Percentiles rank a stretch among this genome's conserved stretches.
Evolutionary conservation across 2,797 vertebrate genomes (phyloP).

Genomic region (Coregonus sp.): DNA sequence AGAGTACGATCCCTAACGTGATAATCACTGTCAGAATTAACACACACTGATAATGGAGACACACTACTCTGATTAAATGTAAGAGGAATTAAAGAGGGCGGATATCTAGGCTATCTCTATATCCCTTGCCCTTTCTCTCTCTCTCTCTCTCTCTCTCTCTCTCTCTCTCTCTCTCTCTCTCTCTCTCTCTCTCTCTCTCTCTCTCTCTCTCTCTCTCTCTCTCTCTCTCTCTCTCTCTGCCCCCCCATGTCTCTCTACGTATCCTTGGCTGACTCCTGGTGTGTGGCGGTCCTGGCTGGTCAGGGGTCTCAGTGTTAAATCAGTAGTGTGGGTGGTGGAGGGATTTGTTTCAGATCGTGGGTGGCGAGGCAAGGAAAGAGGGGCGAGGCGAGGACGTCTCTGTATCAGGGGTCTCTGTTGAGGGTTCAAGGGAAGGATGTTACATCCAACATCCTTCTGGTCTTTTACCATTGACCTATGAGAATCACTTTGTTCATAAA

Average conservation of each 20-base stretch:
- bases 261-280: conserved; percentile 43
- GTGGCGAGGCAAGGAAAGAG: too few species aligned
- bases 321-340: conserved; percentile 53
- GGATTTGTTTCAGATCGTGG: conserved; percentile 61
- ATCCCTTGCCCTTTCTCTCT: conserved; percentile 24
- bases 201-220: too few species aligned
- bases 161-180: conserved; percentile 46
- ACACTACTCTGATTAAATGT: conserved; percentile 54
- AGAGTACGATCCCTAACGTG: conserved; percentile 40
- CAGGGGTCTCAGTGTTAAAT: conserved; percentile 71
- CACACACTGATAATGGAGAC: conserved; percentile 52
- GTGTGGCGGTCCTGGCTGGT: conserved; percentile 56
- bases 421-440: neutral
- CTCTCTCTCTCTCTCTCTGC: too few species aligned
- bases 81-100: conserved; percentile 37
- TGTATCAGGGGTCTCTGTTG: too few species aligned
- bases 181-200: too few species aligned
- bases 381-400: too few species aligned
- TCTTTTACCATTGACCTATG: conserved; percentile 39
- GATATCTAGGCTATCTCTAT: conserved; percentile 62
- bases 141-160: conserved; percentile 26
- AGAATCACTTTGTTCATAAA: conserved; percentile 28
- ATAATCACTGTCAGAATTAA: conserved; percentile 59
- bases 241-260: conserved; percentile 35
- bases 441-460: conserved; percentile 6